phyloP scores from a whole-genome alignment of 1,140 invertebrate species.

The Drosophila tani region DNA sequence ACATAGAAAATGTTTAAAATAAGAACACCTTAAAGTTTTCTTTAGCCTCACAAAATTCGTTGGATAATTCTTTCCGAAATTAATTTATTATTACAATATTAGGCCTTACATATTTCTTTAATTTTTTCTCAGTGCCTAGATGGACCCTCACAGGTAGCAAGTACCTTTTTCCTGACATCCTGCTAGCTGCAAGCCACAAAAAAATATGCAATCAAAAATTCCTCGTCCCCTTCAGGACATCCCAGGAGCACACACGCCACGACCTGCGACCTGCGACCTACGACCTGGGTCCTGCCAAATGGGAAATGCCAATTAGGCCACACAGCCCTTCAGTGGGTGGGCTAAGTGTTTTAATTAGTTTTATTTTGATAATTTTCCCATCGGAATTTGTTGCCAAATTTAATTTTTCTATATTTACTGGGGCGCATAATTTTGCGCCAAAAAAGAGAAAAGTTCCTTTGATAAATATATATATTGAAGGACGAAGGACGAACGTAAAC shows the following conservation, averaged over 20 bases:
- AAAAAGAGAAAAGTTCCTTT: neutral
- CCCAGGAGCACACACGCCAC: neutral
- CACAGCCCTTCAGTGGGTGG: neutral
- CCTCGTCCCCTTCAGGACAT: constrained; percentile 15
- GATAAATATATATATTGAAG: no score
- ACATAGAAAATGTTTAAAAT: neutral
- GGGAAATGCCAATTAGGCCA: constrained; percentile 29
- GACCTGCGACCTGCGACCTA: no score
- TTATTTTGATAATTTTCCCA: constrained; percentile 25
- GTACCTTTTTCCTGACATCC: neutral
- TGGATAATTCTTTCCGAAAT: no score
- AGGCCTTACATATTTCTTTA: no score
- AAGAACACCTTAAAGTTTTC: no score
- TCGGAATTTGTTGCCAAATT: constrained; percentile 19
- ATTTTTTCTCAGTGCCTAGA: neutral
- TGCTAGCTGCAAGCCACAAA: constrained; percentile 13
- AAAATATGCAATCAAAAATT: constrained; percentile 52
- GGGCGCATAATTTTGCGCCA: neutral
- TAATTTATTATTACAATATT: no score
- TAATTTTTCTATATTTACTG: neutral
- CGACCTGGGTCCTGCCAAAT: neutral
- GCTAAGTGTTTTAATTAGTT: constrained; percentile 45
- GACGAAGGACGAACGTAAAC: neutral
- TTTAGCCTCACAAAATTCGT: neutral
- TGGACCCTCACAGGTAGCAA: constrained; percentile 16